Evolutionary conservation across 1,140 invertebrate species (phyloP), one percentile per base, ranked within the genome.

Genomic region (Penaeus indicus): DNA sequence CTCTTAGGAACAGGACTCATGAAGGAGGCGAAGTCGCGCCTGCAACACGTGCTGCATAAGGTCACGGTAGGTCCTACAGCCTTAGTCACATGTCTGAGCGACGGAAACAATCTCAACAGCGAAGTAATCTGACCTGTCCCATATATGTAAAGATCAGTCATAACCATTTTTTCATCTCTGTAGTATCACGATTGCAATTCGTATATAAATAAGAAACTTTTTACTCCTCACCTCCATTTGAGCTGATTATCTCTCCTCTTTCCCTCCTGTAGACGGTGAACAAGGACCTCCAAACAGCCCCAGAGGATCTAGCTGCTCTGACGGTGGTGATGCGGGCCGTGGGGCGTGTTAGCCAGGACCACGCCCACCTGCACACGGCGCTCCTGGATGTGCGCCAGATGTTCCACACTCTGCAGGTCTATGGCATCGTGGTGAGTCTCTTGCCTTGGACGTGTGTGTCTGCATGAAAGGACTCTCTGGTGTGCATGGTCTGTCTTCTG

Each of bases 381-480:
- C 61, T 90, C 1, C 83, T 88, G 3, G 86, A 90, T 7, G 86
- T 88, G 2, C 25, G 90, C 16, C 78, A 88, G 86, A 90, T 90
- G 90, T 81, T 90, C 21, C 90, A 87, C 47, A 88, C 87, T 16
- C 86, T 90, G 22, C 82, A 88, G 19, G 84, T 87, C 47, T 90
- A 90, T 38, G 72, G 90, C 3, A 87, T 90, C 83, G 72, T 88
- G 86, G 90, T 90, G 18, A 38, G 61, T 42, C 19, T n/a, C 25
- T 47, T 27, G 54, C 27, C 0, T 22, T 38, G 27, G 7, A 22
- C 27, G 38, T 11, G 47, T 16, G 22, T 32, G 7, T 42, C 4
- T 42, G 38, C 38, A 42, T 42, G 38, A 42, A 42, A 8, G 38
- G 38, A 42, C 4, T 42, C 4, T 42, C 38, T 7, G 38, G 38